Conservation (phyloP, 1,140 invertebrate genomes). For the Cydia fagiglandana region DNA sequence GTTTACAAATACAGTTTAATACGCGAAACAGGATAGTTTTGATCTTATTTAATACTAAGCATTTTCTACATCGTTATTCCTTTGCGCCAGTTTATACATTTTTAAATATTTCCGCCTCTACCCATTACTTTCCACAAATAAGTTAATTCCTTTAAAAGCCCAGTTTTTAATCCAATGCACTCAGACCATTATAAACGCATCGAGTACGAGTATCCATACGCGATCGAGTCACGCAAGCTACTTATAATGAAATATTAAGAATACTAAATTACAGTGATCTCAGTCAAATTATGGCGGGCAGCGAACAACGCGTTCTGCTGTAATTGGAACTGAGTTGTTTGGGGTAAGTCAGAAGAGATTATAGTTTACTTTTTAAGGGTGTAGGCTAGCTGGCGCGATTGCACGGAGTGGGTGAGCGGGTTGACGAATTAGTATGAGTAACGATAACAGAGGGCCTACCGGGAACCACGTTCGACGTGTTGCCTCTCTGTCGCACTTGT, state of each 20-base stretch:
- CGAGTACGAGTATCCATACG: conserved; percentile 33
- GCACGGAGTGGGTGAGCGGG: no score
- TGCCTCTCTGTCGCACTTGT: no score
- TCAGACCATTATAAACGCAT: conserved; percentile 37
- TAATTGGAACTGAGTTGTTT: conserved; percentile 59
- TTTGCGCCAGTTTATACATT: no score
- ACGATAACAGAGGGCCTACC: no score
- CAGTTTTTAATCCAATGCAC: conserved; percentile 33
- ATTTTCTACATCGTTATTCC: no score
- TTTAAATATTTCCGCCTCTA: no score
- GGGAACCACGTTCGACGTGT: no score
- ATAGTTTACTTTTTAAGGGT: neutral
- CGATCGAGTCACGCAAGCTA: conserved; percentile 42
- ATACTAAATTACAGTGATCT: conserved; percentile 66
- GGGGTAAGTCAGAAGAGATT: conserved; percentile 41
- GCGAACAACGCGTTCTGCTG: conserved; percentile 57
- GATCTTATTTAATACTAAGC: no score
- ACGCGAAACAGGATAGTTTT: no score
- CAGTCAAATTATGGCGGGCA: conserved; percentile 56
- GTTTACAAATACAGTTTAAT: no score
- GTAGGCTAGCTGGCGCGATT: no score
- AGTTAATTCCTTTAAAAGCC: conserved; percentile 2
- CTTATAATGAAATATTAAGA: conserved; percentile 59
- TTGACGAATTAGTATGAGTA: no score
- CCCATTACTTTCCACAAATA: neutral